Conservation (phyloP, 2,888 invertebrate genomes). For the Tipula helvola region DNA sequence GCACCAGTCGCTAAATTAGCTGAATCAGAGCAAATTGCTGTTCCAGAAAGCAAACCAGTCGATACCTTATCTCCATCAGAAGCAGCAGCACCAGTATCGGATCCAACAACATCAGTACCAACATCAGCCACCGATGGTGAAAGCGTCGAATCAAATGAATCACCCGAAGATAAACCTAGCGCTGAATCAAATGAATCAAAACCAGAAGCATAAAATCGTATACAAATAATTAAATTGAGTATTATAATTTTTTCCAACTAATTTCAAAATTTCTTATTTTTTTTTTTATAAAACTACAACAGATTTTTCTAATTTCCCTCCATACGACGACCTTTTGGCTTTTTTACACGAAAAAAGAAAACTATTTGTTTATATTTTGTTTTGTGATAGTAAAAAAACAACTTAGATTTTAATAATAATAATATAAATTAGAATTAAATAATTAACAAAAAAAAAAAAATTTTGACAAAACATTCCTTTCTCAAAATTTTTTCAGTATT, state of each 20-base stretch:
- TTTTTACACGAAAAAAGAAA: neutral
- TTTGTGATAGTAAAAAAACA: neutral
- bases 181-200: slow-evolving; percentile 26
- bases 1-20: neutral
- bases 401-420: neutral
- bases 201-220: slow-evolving; percentile 18
- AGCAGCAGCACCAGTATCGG: neutral
- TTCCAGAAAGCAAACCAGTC: neutral
- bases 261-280: neutral
- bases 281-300: neutral
- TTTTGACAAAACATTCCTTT: neutral
- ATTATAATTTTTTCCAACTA: neutral
- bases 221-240: slow-evolving; percentile 12
- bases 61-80: neutral
- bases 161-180: slow-evolving; percentile 23
- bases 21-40: slow-evolving; percentile 16
- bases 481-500: neutral
- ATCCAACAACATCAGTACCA: neutral
- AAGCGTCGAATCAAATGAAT: slow-evolving; percentile 20
- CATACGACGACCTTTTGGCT: neutral
- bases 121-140: slow-evolving; percentile 12
- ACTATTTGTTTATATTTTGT: neutral
- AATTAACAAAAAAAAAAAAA: neutral
- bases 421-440: slow-evolving; percentile 1
- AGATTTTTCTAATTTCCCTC: neutral